A percentile compares a stretch with the other conserved stretches of the same genome.
These are phyloP conservation scores for Plutella xylostella DNA, from an alignment of 2,888 invertebrate species.

Conservation along the genomic window DNA sequence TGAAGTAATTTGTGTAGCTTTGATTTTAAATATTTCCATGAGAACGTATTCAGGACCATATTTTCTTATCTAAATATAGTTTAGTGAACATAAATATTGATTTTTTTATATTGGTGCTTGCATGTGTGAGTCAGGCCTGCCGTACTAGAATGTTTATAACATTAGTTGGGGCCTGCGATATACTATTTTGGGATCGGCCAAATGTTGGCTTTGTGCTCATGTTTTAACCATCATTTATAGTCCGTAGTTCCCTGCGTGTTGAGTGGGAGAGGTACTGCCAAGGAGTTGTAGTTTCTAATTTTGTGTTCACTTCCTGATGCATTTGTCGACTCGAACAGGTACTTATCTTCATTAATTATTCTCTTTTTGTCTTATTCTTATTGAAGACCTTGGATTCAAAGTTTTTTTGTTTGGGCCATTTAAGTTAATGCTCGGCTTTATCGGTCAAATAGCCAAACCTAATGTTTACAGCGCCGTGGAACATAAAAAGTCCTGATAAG, in stretches of 20 bases:
- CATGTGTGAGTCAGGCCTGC: conserved; percentile 39
- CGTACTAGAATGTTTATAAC: conserved; percentile 55
- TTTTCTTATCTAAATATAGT: too few species aligned
- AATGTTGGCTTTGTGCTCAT: conserved; percentile 51
- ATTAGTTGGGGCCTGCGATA: conserved; percentile 58
- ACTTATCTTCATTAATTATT: neutral
- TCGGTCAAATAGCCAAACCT: conserved; percentile 38
- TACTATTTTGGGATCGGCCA: conserved; percentile 64
- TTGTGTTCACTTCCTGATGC: neutral
- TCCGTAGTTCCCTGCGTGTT: conserved; percentile 20
- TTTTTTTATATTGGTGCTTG: conserved; percentile 39
- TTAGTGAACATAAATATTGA: conserved; percentile 60
- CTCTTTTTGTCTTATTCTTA: neutral
- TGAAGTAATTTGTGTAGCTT: too few species aligned
- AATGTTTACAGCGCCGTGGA: conserved; percentile 30
- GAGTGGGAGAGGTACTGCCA: conserved; percentile 22
- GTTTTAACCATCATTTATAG: conserved; percentile 38
- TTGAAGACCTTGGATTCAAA: neutral
- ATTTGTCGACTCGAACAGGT: neutral
- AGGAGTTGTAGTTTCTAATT: conserved; percentile 14
- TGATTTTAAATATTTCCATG: too few species aligned
- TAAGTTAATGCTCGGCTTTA: conserved; percentile 26
- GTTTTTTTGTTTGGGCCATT: conserved; percentile 5
- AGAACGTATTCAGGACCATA: too few species aligned
- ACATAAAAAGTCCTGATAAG: conserved; percentile 30